Percentiles rank a stretch among this genome's conserved stretches.
phyloP scores from a whole-genome alignment of 2,888 invertebrate genomes.

The Tenthredo amoena region DNA sequence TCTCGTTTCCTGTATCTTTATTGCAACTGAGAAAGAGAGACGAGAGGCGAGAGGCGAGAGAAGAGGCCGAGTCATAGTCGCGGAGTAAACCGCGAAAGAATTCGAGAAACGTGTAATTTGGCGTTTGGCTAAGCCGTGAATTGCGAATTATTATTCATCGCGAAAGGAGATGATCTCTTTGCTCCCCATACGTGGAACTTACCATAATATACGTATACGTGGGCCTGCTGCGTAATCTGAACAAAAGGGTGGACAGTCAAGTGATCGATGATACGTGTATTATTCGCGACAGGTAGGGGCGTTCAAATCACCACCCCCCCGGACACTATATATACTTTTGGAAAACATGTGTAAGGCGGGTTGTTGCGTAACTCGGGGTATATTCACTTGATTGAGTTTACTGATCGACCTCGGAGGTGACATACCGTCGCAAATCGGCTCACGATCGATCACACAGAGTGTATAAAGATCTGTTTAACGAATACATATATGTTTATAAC shows the following conservation, averaged over 20 bases:
- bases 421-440: neutral
- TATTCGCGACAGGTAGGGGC: conserved; percentile 11
- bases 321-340: neutral
- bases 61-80: neutral
- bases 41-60: neutral
- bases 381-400: conserved; percentile 39
- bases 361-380: neutral
- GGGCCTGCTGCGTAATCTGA: neutral
- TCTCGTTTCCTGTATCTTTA: conserved; percentile 49
- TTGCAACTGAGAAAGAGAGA: neutral
- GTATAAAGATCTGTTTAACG: neutral
- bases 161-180: no score
- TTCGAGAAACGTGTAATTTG: neutral
- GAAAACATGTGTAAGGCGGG: neutral
- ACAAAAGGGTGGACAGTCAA: conserved; percentile 10
- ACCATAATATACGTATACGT: neutral
- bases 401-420: conserved; percentile 7
- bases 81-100: neutral
- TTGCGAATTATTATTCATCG: no score
- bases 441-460: neutral
- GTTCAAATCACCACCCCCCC: neutral
- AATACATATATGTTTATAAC: neutral
- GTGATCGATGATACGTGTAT: conserved; percentile 23
- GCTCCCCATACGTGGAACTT: neutral
- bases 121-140: no score